Base-by-base conservation (phyloP, 2,888 invertebrate genomes). In the Apodemia hepburni region DNA sequence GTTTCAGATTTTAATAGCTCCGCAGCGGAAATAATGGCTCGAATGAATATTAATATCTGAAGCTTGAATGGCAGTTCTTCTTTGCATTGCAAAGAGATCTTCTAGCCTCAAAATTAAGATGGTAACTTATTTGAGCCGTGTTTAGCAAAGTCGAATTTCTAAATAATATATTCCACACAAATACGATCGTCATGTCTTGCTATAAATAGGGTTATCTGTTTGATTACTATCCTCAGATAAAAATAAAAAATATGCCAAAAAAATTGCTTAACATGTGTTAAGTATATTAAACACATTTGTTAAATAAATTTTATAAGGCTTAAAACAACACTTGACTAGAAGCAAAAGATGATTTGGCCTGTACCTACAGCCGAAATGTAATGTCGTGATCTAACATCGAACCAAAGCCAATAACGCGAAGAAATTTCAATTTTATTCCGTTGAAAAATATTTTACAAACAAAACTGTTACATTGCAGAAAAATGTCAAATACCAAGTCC, bases 1-100 rank as follows among this genome's bases (percentile, higher is more conserved):
- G 72, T 75, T 76, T 77, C 75, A 79, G 77, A 80, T 83, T 83
- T 82, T 82, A 82, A 84, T 82, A 79, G 82, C 79, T 73, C 75
- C 75, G 80, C 81, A 76, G 78, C 76, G 78, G 73, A 78, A 80
- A 84, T 84, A 83, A 85, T 82, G 78, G 77, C 74, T 70, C 73
- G 74, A 81, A 85, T 85, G 82, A 85, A 85, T 84, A 85, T 84
- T 85, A 84, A 85, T 84, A 81, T 75, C 75, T 73, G 68, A 67
- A 72, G 77, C 77, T 78, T 81, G 79, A 83, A 85, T 81, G 76
- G 79, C 77, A 80, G 74, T 72, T 76, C 77, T 71, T 81, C 79
- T 84, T 84, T 81, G 81, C 79, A 83, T 79, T 81, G 80, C 81
- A 81, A 82, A 84, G 80, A 79, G 80, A 81, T 77, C 79, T 73